Evolutionary conservation across 1,140 invertebrate genomes (phyloP), one percentile per base, ranked within the genome.

Genomic region (Penaeus chinensis): DNA sequence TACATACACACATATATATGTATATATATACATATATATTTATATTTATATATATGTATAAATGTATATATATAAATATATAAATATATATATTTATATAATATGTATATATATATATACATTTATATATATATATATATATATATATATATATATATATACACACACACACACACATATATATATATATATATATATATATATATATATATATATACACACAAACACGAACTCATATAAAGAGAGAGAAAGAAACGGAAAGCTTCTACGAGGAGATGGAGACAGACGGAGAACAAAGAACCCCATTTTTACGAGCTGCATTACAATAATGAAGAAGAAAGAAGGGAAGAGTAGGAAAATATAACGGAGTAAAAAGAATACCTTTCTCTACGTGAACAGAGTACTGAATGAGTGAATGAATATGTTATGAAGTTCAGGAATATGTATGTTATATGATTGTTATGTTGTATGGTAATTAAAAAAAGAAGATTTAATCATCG

Each of bases 141-240:
- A 32, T 32, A 32, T 32, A 32, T 32, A 32, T 76, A 76, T 76
- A 76, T 76, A 76, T 76, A 76, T 76, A 76, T 76, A 76, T 76
- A 76, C 22, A 76, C 11, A 76, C 3, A 8, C 4, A 76, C 22
- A 76, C 11, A 76, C 3, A 8, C 4, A 20, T n/a, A 76, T 77
- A 77, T 77, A 47, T 77, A 32, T 77, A 77, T 77, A 77, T 77
- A 77, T 77, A 77, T 77, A 77, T 77, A 77, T 77, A 77, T 77
- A 77, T 76, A 77, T 77, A 77, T 11, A 76, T 11, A 11, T 11
- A 76, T 11, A 76, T 11, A 76, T 11, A 76, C 32, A 76, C 32
- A 76, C 2, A 4, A 4, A 76, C 2, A 76, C 32, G 11, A 24
- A 76, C 2, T 4, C 32, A 76, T 11, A 76, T 76, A 11, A 2